These are phyloP conservation scores for Peromyscus eremicus DNA, from an alignment of 2,797 vertebrate genomes.

Conservation along the genomic window DNA sequence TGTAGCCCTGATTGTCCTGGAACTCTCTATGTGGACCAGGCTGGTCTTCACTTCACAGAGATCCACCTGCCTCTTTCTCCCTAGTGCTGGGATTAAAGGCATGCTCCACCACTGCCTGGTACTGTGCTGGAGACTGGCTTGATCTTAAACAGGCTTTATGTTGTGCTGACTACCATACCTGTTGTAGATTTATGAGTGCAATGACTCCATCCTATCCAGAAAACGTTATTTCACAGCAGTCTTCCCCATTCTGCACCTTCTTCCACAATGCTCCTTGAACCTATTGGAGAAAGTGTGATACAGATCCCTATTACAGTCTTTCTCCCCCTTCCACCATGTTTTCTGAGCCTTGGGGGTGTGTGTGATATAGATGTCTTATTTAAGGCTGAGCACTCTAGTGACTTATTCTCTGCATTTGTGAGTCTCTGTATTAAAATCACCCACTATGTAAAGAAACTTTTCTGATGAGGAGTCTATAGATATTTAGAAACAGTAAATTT, in stretches of 20 bases:
- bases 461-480: not conserved
- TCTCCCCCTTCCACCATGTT: not conserved
- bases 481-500: not conserved
- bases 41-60: too few relatives aligned
- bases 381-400: not conserved
- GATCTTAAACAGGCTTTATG: not conserved
- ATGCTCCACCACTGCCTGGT: too few relatives aligned
- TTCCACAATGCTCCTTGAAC: not conserved
- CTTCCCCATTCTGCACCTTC: not conserved
- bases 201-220: too few relatives aligned
- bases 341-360: not conserved
- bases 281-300: not conserved
- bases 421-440: not conserved
- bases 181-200: not conserved
- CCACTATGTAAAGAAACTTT: not conserved
- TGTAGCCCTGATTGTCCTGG: too few relatives aligned
- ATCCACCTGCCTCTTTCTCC: too few relatives aligned
- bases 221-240: not conserved
- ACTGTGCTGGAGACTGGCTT: not conserved
- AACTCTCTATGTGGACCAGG: too few relatives aligned
- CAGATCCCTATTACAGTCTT: not conserved
- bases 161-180: not conserved
- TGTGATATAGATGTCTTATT: not conserved
- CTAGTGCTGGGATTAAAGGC: too few relatives aligned
- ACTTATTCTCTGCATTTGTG: not conserved